Percentiles rank a stretch among this genome's conserved stretches.
Conservation (phyloP, 2,797 vertebrate genomes). For the Cynopterus sphinx region DNA sequence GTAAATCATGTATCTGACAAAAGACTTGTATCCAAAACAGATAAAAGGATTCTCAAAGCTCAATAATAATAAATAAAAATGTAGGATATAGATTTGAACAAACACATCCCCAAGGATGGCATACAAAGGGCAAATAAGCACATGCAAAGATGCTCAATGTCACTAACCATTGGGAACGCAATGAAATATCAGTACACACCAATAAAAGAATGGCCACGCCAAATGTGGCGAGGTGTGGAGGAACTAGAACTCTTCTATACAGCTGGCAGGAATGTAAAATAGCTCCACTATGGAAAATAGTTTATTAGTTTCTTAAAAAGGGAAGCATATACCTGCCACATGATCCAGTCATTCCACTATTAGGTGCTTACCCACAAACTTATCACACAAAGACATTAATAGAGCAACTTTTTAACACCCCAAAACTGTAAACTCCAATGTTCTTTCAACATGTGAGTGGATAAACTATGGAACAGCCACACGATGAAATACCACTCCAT, state of each 20-base stretch:
- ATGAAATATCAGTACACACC: background rate
- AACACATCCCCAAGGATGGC: background rate
- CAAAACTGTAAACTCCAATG: background rate
- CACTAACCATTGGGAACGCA: background rate
- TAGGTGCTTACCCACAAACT: background rate
- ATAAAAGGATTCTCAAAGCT: background rate
- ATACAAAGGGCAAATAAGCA: background rate
- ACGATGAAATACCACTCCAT: background rate
- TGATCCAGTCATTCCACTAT: background rate
- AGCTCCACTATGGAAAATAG: background rate
- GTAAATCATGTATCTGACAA: background rate
- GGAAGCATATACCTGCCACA: background rate
- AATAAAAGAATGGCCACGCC: background rate
- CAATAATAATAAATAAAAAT: background rate
- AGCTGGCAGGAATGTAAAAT: background rate
- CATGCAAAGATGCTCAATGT: background rate
- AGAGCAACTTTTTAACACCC: background rate
- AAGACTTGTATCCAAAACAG: constrained; percentile 7
- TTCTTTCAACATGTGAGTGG: background rate
- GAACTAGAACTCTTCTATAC: background rate
- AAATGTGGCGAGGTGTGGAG: background rate
- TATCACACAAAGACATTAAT: background rate
- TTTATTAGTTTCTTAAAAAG: background rate
- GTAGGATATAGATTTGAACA: background rate
- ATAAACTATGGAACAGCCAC: background rate